Conservation (phyloP, 2,797 vertebrate genomes). For the Syngnathus rostellatus region DNA sequence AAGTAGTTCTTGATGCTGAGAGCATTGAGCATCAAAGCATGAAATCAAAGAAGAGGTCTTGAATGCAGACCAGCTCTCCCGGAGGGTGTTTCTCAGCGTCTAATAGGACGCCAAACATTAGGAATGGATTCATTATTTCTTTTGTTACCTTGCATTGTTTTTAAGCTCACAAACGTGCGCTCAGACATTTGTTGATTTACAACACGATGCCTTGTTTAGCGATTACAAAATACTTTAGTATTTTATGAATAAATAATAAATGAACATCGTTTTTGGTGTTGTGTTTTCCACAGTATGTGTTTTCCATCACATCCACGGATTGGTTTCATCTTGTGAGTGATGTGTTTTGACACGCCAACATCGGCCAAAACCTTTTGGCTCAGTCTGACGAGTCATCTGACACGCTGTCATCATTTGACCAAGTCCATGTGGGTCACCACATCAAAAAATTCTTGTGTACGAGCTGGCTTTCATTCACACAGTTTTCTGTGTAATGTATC, state of each 20-base stretch:
- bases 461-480: conserved; percentile 10
- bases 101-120: conserved; percentile 54
- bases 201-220: too few species aligned
- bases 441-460: conserved; percentile 21
- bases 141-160: too few species aligned
- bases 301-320: conserved; percentile 21
- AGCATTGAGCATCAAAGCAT: conserved; percentile 62
- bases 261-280: neutral
- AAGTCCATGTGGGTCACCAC: conserved; percentile 24
- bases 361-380: conserved; percentile 31
- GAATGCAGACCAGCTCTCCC: conserved; percentile 56
- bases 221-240: neutral
- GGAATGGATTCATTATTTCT: neutral
- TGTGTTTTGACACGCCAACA: conserved; percentile 48
- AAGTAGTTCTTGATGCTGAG: conserved; percentile 43
- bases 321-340: conserved; percentile 28
- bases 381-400: conserved; percentile 39
- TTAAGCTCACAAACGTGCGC: too few species aligned
- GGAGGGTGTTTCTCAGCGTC: conserved; percentile 37
- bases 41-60: conserved; percentile 63
- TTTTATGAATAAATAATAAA: conserved; percentile 2
- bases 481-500: neutral
- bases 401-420: conserved; percentile 45
- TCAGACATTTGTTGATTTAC: too few species aligned
- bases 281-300: conserved; percentile 1